Evolutionary conservation across 2,797 vertebrate species (phyloP).

Genomic region (Enteromius fasciolatus): DNA sequence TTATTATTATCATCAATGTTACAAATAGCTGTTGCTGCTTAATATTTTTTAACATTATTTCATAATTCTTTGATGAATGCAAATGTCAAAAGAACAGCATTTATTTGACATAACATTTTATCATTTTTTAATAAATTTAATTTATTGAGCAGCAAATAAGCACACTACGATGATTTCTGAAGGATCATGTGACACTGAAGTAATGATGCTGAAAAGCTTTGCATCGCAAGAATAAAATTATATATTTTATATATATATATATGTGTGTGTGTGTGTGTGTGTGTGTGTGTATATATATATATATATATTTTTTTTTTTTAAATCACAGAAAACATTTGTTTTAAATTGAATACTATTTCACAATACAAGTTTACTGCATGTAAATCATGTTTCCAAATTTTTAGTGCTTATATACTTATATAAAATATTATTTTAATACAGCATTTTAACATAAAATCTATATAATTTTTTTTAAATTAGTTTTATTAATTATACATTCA

Average conservation of each 20-base stretch:
- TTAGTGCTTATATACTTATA: not conserved
- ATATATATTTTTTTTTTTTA: too few species aligned
- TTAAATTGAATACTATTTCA: not conserved
- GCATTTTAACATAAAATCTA: too few species aligned
- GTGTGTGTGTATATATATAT: too few species aligned
- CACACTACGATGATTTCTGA: not conserved
- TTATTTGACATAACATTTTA: too few species aligned
- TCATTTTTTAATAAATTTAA: too few species aligned
- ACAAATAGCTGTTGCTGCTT: not conserved
- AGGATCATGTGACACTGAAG: not conserved
- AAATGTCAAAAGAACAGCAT: not conserved
- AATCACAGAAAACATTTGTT: too few species aligned
- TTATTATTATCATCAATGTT: not conserved
- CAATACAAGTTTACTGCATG: not conserved
- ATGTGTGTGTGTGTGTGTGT: too few species aligned
- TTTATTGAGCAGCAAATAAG: not conserved
- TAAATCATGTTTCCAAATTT: not conserved
- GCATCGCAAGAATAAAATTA: not conserved
- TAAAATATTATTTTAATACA: too few species aligned
- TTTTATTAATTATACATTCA: not conserved
- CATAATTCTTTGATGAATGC: not conserved
- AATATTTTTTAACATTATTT: not conserved
- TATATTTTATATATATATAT: too few species aligned
- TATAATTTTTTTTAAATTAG: not conserved
- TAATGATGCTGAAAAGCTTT: not conserved